These are phyloP conservation scores for Palythoa grandiflora DNA, from an alignment of 92 coral and sea anemone species.

Conservation along the genomic window DNA sequence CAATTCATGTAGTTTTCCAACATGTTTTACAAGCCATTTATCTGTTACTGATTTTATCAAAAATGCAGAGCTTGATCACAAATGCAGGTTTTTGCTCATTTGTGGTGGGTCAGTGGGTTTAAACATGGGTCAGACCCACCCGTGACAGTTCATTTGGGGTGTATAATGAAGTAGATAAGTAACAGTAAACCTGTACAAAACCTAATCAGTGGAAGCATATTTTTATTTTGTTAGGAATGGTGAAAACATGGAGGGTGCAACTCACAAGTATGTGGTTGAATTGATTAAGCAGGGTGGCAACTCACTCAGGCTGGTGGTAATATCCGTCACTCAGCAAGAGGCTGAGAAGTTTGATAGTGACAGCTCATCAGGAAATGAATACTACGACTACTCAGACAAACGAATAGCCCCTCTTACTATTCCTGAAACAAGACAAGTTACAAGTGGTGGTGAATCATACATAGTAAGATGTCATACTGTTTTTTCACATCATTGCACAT, in stretches of 20 bases:
- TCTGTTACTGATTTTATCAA: too few species aligned
- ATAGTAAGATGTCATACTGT: conserved; percentile 63
- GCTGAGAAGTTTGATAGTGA: conserved; percentile 95
- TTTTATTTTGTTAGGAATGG: conserved; percentile 74
- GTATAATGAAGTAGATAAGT: too few species aligned
- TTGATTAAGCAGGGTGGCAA: conserved; percentile 87
- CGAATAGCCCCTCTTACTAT: conserved; percentile 77
- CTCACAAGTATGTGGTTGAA: conserved; percentile 95
- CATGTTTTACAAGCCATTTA: too few species aligned
- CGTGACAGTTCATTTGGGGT: too few species aligned
- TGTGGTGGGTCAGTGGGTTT: too few species aligned
- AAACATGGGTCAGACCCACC: too few species aligned
- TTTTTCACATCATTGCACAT: too few species aligned
- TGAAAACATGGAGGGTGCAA: conserved; percentile 96
- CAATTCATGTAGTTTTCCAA: too few species aligned
- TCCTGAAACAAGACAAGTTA: conserved; percentile 95
- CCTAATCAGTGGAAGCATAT: not conserved
- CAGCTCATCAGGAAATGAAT: conserved; percentile 89
- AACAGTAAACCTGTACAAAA: not conserved
- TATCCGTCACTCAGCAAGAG: conserved; percentile 86
- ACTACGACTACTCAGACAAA: conserved; percentile 93
- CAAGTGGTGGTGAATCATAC: conserved; percentile 82
- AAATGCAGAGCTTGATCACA: too few species aligned
- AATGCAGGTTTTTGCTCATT: too few species aligned
- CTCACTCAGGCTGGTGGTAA: conserved; percentile 82